phyloP scores from a whole-genome alignment of 2,113 vertebrate genomes.

The Lophotis ruficrista region DNA sequence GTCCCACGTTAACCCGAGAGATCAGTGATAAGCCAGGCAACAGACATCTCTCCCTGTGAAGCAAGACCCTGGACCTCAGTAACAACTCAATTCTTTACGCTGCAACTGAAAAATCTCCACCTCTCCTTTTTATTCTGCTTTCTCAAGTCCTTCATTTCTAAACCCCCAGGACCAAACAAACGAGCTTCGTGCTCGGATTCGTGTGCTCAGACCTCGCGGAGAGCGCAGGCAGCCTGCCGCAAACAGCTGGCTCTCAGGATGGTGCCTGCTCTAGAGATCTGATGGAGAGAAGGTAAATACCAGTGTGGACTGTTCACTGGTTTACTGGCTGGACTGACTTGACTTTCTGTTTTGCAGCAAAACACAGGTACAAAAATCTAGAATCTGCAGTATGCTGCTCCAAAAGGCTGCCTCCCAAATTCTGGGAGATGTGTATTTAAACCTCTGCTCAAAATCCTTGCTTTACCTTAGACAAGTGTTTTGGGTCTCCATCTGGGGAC shows the following conservation, averaged over 20 bases:
- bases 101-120: not conserved
- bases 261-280: not conserved
- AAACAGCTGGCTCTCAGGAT: not conserved
- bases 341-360: not conserved
- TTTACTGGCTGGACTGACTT: not conserved
- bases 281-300: not conserved
- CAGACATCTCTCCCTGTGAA: not conserved
- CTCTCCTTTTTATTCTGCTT: not conserved
- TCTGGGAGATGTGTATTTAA: not conserved
- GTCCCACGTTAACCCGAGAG: not conserved
- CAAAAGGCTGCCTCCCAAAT: not conserved
- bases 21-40: not conserved
- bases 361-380: not conserved
- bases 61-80: not conserved
- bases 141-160: not conserved
- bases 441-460: not conserved
- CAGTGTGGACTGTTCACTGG: not conserved
- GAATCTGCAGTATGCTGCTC: not conserved
- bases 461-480: not conserved
- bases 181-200: not conserved
- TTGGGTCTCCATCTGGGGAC: accelerated
- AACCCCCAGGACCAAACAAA: not conserved
- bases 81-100: not conserved
- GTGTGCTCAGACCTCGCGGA: not conserved
- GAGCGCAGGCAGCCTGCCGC: not conserved